phyloP scores from a whole-genome alignment of 1,140 invertebrate genomes.

The Cheumatopsyche charites region DNA sequence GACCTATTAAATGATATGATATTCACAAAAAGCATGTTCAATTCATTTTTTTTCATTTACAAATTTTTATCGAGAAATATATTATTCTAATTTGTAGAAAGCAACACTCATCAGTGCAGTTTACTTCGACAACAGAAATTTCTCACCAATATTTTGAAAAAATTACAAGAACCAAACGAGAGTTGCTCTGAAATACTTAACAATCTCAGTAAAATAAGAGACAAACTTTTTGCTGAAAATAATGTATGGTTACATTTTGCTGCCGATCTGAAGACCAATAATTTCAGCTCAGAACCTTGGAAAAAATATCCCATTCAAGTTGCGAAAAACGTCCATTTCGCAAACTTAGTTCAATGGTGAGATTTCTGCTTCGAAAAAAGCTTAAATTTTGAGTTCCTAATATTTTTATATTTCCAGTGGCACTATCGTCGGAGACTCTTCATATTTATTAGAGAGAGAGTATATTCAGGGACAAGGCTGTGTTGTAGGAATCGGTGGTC shows the following conservation, averaged over 20 bases:
- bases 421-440: not conserved
- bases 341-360: too few relatives aligned
- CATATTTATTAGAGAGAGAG: not conserved
- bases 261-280: constrained; percentile 68
- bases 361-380: too few relatives aligned
- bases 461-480: constrained; percentile 55
- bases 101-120: constrained; percentile 72
- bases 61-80: not conserved
- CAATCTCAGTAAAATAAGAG: constrained; percentile 56
- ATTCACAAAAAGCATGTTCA: constrained; percentile 1
- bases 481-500: constrained; percentile 80
- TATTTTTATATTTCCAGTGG: constrained; percentile 12
- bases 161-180: constrained; percentile 63
- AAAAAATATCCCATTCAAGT: constrained; percentile 49
- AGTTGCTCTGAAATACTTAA: constrained; percentile 55
- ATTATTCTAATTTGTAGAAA: constrained; percentile 66
- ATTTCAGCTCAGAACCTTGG: constrained; percentile 63
- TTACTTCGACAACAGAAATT: constrained; percentile 80
- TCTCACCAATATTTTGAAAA: too few relatives aligned
- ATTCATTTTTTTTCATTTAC: not conserved
- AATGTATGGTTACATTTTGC: constrained; percentile 76
- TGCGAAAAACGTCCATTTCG: too few relatives aligned
- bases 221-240: constrained; percentile 63
- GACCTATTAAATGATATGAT: constrained; percentile 54
- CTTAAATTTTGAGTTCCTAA: too few relatives aligned